Evolutionary conservation across 2,888 invertebrate genomes (phyloP).

Genomic region (Petrolisthes manimaculis): DNA sequence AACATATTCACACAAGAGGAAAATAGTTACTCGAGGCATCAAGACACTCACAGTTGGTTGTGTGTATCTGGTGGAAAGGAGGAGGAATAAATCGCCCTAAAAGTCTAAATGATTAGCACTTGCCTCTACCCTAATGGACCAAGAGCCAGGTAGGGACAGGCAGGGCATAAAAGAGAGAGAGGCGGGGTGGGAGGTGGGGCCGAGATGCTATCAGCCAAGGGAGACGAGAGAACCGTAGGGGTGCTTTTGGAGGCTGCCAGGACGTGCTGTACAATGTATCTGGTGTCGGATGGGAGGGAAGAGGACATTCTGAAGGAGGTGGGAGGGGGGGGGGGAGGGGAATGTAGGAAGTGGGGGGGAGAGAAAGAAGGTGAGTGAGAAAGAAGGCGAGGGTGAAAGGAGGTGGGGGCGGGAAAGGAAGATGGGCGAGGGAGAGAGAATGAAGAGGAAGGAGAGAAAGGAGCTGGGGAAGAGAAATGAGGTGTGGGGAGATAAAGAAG

Average conservation of each 20-base stretch:
- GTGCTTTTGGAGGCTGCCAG: no score
- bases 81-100: constrained; percentile 17
- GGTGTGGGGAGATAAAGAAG: not conserved
- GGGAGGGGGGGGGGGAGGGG: not conserved
- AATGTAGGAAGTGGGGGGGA: not conserved
- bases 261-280: no score
- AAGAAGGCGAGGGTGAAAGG: not conserved
- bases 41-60: no score
- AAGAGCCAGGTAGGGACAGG: constrained; percentile 23
- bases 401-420: not conserved
- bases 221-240: no score
- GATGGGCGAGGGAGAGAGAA: not conserved
- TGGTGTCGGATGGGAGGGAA: not conserved
- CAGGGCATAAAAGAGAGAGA: constrained; percentile 19
- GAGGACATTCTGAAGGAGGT: not conserved
- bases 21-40: no score
- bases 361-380: no score
- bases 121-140: constrained; percentile 30
- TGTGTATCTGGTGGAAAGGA: not conserved
- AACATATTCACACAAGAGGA: no score
- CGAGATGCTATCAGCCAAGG: no score
- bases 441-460: not conserved
- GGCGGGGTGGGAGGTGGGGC: constrained; percentile 25
- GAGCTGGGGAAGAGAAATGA: not conserved
- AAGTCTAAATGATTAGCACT: constrained; percentile 37